phyloP scores from a whole-genome alignment of 2,113 vertebrate genomes.

The Sorex araneus region DNA sequence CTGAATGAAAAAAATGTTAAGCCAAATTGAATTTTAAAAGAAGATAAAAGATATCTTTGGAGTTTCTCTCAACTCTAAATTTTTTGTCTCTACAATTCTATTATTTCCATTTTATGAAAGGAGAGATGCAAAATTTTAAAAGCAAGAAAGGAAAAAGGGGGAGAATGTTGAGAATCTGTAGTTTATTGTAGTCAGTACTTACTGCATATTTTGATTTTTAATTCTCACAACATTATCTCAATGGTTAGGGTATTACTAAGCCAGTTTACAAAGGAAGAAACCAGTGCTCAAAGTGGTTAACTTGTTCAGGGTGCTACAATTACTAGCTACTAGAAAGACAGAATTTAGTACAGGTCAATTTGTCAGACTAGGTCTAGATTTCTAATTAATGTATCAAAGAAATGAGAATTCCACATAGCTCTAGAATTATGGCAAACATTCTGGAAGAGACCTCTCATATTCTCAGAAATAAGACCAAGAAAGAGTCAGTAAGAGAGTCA shows the following conservation, averaged over 20 bases:
- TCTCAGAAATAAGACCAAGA: slow-evolving; percentile 1
- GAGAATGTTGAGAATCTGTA: neutral
- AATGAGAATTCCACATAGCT: neutral
- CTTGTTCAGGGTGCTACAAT: neutral
- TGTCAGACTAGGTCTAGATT: neutral
- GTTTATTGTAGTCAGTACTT: neutral
- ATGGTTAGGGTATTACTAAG: neutral
- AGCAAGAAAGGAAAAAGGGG: neutral
- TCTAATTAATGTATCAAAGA: slow-evolving; percentile 7
- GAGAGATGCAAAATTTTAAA: neutral
- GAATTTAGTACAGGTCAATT: neutral
- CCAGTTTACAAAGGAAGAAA: neutral
- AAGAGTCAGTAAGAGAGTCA: slow-evolving; percentile 38
- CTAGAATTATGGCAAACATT: neutral
- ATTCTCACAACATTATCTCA: neutral
- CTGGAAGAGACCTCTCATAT: neutral
- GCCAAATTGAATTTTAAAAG: neutral
- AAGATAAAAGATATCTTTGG: neutral
- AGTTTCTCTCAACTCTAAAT: neutral
- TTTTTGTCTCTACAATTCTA: neutral
- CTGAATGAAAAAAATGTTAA: neutral
- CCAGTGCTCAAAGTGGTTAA: neutral
- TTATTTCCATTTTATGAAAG: slow-evolving; percentile 18
- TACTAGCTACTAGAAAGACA: neutral
- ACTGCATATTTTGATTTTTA: neutral